Base-by-base conservation (phyloP, 2,797 vertebrate species). In the Neopelma chrysocephalum region DNA sequence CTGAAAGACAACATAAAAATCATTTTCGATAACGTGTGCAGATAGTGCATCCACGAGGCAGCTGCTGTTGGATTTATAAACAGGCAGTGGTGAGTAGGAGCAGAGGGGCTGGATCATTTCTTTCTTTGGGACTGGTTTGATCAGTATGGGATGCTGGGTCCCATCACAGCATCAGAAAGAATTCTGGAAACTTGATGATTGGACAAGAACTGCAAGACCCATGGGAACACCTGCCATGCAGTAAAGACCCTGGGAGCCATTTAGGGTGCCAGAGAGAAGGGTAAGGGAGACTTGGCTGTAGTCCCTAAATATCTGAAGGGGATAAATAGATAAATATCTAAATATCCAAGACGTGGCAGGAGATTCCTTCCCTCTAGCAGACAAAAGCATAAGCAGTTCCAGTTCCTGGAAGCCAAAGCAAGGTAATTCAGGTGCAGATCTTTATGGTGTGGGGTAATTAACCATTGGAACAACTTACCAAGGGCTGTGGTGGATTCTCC, bases 1-100 rank as follows among this genome's bases (percentile, higher is more conserved):
- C 83, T 93, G 75, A 77, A 96, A 96, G 92, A 94, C 92, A 96
- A 93, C 81, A 85, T 89, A 87, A 90, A 90, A 94, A 89, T 89
- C 2, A 91, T 97, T 92, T 96, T 92, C 0, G 1, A 82, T 96
- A 85, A 93, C 70, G 16, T 66, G 64, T 60, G 68, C 84, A 64
- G 83, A 75, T 96, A 79, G 56, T 71, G 68, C 83, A 45, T 92
- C 56, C 47, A 82, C 48, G 81, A 89, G 57, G 45, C 0, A 0
- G 40, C 45, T 87, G 54, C 80, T 51, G 40, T 76, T 92, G 78
- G 71, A 32, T 86, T 91, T 93, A 62, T 53, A 69, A 91, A 69
- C 38, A 48, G 47, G 53, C 15, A 42, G 1, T 48, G 42, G 53
- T 51, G 47, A 86, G 57, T 15, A 58, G 57, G 71, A 96, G 62